Evolutionary conservation across 2,113 vertebrate species (phyloP), one percentile per base, ranked within the genome.

Genomic region (Actenoides lindsayi): DNA sequence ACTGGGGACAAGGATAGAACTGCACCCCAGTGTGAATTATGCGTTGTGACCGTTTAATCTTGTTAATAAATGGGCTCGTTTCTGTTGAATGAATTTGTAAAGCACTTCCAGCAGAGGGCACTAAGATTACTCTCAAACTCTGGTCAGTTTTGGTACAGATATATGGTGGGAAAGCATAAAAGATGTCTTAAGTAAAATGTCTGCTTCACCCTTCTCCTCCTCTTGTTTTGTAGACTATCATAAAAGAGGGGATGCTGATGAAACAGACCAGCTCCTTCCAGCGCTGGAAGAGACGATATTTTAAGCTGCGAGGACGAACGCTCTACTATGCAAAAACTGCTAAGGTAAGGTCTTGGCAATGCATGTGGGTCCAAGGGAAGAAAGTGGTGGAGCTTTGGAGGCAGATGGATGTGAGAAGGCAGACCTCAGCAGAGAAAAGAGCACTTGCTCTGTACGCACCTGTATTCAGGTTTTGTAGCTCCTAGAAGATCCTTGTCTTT

Each of bases 231-330:
- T 94, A 99, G 99, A 99, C 99, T 3, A 94, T 99, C 92, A 97
- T 99, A 96, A 99, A 99, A 97, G 99, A 99, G 96, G 99, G 99
- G 6, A 98, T 98, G 96, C 97, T 99, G 93, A 98, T 99, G 98
- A 99, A 99, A 95, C 99, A 99, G 97, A 99, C 99, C 37, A 99
- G 97, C 93, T 99, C 99, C 3, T 99, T 99, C 97, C 99, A 99
- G 94, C 98, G 99, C 77, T 99, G 99, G 98, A 99, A 99, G 96
- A 98, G 98, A 94, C 98, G 99, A 27, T 99, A 99, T 96, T 99
- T 99, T 93, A 99, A 99, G 77, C 98, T 99, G 60, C 98, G 99
- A 81, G 99, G 99, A 44, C 98, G 99, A 59, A 99, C 99, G 0
- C 98, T 99, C 73, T 99, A 99, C 98, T 99, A 99, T 70, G 99